Evolutionary conservation across 2,113 vertebrate genomes (phyloP).

Genomic region (Edolisoma coerulescens): DNA sequence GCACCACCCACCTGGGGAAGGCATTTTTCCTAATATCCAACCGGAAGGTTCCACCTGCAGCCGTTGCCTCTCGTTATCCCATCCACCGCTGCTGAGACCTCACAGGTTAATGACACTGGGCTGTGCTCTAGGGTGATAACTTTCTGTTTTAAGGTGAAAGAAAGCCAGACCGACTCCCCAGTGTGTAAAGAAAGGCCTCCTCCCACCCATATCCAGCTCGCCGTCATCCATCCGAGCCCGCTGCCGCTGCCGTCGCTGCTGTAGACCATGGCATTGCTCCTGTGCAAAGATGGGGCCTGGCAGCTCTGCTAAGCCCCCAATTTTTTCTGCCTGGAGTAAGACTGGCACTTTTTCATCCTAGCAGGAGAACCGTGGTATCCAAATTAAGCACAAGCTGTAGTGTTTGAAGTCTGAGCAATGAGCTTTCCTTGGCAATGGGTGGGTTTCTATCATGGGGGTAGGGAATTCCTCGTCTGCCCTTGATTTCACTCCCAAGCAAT

Average conservation of each 20-base stretch:
- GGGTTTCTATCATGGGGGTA: constrained; percentile 4
- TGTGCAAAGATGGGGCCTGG: background rate
- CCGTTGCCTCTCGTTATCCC: background rate
- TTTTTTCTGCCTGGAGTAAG: background rate
- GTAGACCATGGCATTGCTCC: background rate
- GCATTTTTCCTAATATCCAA: background rate
- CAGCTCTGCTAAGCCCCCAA: background rate
- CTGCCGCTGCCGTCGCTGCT: background rate
- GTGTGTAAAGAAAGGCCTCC: background rate
- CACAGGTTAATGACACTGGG: background rate
- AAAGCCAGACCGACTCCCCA: background rate
- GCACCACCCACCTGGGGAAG: rapidly evolving
- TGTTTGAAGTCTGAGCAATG: constrained; percentile 13
- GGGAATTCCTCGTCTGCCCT: background rate
- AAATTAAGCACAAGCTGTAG: constrained; percentile 28
- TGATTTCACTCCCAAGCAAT: background rate
- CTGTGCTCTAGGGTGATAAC: background rate
- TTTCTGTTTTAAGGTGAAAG: background rate
- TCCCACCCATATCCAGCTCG: rapidly evolving
- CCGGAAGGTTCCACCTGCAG: background rate
- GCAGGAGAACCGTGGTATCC: background rate
- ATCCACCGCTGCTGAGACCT: background rate
- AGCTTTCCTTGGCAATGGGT: background rate
- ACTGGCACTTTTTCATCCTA: constrained; percentile 1
- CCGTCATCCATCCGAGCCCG: rapidly evolving